Evolutionary conservation across 2,797 vertebrate species (phyloP), one percentile per base, ranked within the genome.

Genomic region (Notamacropus eugenii): DNA sequence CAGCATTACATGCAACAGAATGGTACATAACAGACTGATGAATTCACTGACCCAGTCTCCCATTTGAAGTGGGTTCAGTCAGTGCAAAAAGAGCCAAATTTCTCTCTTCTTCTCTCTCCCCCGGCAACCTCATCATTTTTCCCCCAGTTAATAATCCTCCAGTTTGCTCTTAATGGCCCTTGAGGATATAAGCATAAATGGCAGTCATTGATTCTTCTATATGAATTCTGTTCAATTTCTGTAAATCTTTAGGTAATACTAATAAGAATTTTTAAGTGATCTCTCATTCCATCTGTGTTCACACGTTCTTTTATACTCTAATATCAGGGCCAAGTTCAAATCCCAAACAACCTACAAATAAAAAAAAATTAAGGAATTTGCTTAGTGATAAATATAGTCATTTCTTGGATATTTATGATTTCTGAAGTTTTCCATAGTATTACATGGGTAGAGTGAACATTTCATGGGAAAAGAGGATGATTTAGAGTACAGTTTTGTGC

Each of bases 321-420:
- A 55, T 74, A 5, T 93, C 55, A 40, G 94, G 55, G 92, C 94
- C 95, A 96, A 91, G 93, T 97, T 96, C 95, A 95, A 97, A 97
- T 97, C 94, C 90, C 96, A 1, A 90, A 56, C 87, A 54, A 87
- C 59, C 59, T 95, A 3, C 4, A 96, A 90, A 91, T 96, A 92
- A 46, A 67, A 93, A n/a, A 57, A 91, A 40, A 90, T 11, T 24
- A 24, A 82, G 11, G 24, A 46, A 46, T 40, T 74, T 74, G 31
- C 90, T 67, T 91, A 56, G 24, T n/a, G 92, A 82, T 74, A 59
- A 55, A n/a, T 91, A 87, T 56, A 82, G 87, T 31, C 19, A 4
- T 91, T 55, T 95, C 50, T 93, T 94, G 24, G 29, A 82, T 82
- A 24, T 3, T 59, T 28, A 52, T 93, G 11, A 0, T 90, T 94